phyloP scores from a whole-genome alignment of 2,888 invertebrate genomes.

The Sthenelais limicola region DNA sequence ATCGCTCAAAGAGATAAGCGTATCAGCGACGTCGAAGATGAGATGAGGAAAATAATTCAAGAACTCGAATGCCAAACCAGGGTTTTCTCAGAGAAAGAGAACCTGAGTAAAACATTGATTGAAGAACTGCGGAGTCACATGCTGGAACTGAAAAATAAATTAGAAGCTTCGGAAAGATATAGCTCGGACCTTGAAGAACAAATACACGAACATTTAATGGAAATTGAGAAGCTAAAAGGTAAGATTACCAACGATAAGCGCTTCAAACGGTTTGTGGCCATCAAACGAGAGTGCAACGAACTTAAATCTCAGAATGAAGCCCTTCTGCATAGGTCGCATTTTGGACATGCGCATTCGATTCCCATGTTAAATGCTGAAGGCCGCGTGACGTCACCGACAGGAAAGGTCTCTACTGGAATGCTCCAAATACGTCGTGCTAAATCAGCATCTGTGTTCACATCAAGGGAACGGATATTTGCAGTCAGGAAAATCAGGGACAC shows the following conservation, averaged over 20 bases:
- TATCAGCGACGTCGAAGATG: constrained; percentile 5
- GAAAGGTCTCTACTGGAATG: not conserved
- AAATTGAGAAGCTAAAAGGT: constrained; percentile 41
- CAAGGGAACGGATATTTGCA: constrained; percentile 6
- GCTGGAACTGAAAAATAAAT: not conserved
- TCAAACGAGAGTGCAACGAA: constrained; percentile 46
- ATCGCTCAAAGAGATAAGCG: not conserved
- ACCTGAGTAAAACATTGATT: not conserved
- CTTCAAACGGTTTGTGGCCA: constrained; percentile 47
- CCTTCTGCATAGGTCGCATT: not conserved
- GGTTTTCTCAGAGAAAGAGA: constrained; percentile 23
- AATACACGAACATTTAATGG: constrained; percentile 14
- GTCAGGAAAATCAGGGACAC: constrained; percentile 4
- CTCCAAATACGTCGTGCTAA: constrained; percentile 18
- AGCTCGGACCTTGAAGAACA: constrained; percentile 22
- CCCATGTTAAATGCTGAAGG: constrained; percentile 21
- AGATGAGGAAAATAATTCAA: not conserved
- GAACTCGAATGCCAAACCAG: constrained; percentile 24
- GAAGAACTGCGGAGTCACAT: constrained; percentile 10
- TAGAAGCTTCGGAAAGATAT: constrained; percentile 10
- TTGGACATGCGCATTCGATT: constrained; percentile 27
- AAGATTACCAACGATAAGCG: constrained; percentile 42
- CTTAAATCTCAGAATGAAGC: constrained; percentile 43
- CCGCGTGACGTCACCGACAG: constrained; percentile 14
- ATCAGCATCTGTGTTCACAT: constrained; percentile 23